Base-by-base conservation (phyloP, 2,797 vertebrate species). In the Myripristis jacobus region DNA sequence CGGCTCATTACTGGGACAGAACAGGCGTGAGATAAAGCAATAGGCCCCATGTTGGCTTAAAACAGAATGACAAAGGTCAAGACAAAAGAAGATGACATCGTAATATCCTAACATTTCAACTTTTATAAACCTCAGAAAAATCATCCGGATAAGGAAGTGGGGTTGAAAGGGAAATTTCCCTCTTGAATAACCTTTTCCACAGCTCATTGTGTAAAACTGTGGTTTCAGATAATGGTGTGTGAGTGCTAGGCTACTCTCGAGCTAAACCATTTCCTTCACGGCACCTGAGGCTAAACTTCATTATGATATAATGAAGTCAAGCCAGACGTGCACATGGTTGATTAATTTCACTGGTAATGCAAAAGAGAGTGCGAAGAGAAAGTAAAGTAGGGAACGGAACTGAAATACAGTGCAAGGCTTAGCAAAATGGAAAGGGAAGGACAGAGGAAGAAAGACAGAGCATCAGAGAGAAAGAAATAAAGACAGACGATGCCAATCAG, bases 281-380 rank as follows among this genome's bases (percentile, higher is more conserved):
- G 80, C 85, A 91, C 86, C 90, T 83, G 87, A 80, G 86, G 88
- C 87, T 86, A 87, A 91, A 86, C 87, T 83, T 89, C 86, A 91
- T 91, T 86, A 86, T 66, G 75, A 79, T 83, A 81, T 84, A 86
- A 92, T 87, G 82, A 89, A 88, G 85, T 79, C 73, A 62, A 80
- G 83, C 84, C 85, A 89, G 85, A 90, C 75, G 73, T 72, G 86
- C 89, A 84, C 77, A 84, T 53, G 81, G 66, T 68, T 87, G 81
- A 91, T 87, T 88, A 86, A 88, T 86, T 90, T 77, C 70, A 67
- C 25, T 65, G 82, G 54, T 80, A 78, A 79, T 73, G 79, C 66
- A 81, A 74, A 86, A 70, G 54, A 59, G 34, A 46, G 51, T 7
- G 27, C 18, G 53, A 34, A 29, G 57, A 53, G 21, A 8, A 46